These are phyloP conservation scores for Pocota personata DNA, from an alignment of 2,888 invertebrate species.

Conservation along the genomic window DNA sequence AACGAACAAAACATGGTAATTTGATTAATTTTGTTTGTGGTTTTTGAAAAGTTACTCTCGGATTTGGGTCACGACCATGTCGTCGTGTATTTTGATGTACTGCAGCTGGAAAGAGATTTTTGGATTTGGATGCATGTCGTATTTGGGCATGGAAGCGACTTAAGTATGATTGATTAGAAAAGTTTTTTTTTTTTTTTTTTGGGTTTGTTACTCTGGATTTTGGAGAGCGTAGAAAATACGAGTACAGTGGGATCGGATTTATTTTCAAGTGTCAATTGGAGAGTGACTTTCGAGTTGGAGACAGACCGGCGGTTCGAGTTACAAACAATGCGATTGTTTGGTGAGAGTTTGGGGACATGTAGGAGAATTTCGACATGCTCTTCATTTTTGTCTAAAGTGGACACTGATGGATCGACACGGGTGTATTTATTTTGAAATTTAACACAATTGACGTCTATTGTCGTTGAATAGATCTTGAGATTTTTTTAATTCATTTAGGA, in stretches of 20 bases:
- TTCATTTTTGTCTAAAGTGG: not conserved
- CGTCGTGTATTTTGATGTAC: not conserved
- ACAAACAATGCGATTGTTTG: not conserved
- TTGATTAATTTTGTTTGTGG: not conserved
- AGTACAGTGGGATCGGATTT: not conserved
- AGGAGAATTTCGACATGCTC: constrained; percentile 10
- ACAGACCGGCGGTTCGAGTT: not conserved
- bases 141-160: not conserved
- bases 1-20: constrained; percentile 43
- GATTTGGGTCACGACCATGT: constrained; percentile 58
- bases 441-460: not conserved
- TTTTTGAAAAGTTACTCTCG: constrained; percentile 15
- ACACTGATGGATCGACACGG: constrained; percentile 1
- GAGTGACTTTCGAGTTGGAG: not conserved
- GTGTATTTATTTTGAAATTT: constrained; percentile 4
- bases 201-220: not conserved
- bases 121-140: constrained; percentile 13
- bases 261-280: not conserved
- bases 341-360: constrained; percentile 1
- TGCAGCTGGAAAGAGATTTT: constrained; percentile 1
- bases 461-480: not conserved
- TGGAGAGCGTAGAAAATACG: not conserved
- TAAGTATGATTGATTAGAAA: constrained; percentile 15
- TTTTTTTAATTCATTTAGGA: not conserved
- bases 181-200: not conserved